phyloP scores from a whole-genome alignment of 2,888 invertebrate species.

The Diplazon laetatorius region DNA sequence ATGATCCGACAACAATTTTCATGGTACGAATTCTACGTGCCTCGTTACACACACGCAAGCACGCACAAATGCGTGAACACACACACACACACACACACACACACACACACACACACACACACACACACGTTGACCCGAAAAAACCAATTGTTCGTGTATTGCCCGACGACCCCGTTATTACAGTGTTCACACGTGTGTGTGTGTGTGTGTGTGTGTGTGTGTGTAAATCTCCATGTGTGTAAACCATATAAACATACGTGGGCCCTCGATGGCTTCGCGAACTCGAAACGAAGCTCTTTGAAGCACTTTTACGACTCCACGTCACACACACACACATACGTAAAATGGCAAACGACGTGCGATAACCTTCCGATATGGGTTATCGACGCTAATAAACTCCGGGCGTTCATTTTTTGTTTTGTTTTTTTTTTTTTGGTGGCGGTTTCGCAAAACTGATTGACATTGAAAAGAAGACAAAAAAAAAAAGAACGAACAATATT shows the following conservation, averaged over 20 bases:
- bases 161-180: not conserved
- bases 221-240: not conserved
- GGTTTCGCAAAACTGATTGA: not conserved
- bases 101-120: not conserved
- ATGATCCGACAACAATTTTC: conserved; percentile 24
- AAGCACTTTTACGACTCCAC: conserved; percentile 63
- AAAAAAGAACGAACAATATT: too few relatives aligned
- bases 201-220: not conserved
- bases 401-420: conserved; percentile 64
- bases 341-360: conserved; percentile 35
- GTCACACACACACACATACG: too few relatives aligned
- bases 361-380: conserved; percentile 55
- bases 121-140: not conserved
- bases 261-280: conserved; percentile 40
- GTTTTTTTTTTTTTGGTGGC: conserved; percentile 50
- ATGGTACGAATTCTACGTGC: not conserved
- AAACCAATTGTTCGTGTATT: conserved; percentile 7
- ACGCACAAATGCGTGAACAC: not conserved
- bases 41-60: not conserved
- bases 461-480: not conserved
- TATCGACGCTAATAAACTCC: conserved; percentile 70
- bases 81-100: too few relatives aligned
- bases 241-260: too few relatives aligned
- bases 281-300: conserved; percentile 52
- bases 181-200: not conserved